phyloP scores from a whole-genome alignment of 2,888 invertebrate genomes.

The Epinotia ramella region DNA sequence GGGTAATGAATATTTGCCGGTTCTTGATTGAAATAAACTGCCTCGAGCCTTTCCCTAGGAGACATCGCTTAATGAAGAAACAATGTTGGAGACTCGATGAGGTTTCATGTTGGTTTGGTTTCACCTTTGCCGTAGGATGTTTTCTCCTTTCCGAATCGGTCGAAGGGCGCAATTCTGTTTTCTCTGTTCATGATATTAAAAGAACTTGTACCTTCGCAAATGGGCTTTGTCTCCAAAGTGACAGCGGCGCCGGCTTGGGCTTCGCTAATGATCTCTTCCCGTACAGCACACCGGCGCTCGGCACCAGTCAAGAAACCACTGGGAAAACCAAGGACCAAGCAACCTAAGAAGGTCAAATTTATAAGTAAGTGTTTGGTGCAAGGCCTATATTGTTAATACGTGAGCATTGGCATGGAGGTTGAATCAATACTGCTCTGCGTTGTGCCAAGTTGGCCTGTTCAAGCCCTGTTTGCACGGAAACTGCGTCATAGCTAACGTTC shows the following conservation, averaged over 20 bases:
- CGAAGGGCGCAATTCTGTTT: constrained; percentile 23
- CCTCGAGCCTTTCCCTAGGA: constrained; percentile 14
- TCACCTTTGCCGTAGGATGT: constrained; percentile 10
- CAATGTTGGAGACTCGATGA: constrained; percentile 18
- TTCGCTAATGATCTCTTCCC: constrained; percentile 59
- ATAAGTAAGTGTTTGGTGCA: constrained; percentile 90
- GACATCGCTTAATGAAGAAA: constrained; percentile 32
- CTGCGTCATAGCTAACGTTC: constrained; percentile 5
- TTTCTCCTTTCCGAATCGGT: neutral
- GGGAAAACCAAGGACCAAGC: constrained; percentile 92
- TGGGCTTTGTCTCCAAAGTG: constrained; percentile 41
- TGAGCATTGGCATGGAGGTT: constrained; percentile 34
- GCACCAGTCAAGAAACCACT: constrained; percentile 92
- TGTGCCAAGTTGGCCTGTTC: constrained; percentile 44
- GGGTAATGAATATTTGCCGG: constrained; percentile 38
- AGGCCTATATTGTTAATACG: constrained; percentile 26
- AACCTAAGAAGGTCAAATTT: constrained; percentile 96
- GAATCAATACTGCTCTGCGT: constrained; percentile 37
- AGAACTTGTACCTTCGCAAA: neutral
- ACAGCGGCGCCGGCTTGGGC: constrained; percentile 12
- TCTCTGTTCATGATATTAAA: neutral
- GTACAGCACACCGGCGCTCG: constrained; percentile 81
- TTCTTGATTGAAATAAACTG: constrained; percentile 39
- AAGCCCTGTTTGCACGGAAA: neutral
- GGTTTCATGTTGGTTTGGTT: constrained; percentile 8